Evolutionary conservation across 2,113 vertebrate species (phyloP).

Genomic region (Laticauda laticaudata): DNA sequence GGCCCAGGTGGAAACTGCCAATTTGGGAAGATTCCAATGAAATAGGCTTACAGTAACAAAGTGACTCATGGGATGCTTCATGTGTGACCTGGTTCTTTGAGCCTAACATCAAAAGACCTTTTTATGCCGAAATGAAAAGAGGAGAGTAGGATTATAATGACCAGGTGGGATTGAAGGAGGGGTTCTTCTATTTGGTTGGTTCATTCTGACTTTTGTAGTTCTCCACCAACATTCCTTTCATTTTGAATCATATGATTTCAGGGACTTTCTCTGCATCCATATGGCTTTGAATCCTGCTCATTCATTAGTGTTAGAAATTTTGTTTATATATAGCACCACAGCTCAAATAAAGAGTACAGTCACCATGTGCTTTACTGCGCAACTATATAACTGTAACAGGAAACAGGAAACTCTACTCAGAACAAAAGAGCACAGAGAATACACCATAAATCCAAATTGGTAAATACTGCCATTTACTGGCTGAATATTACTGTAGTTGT

Average conservation of each 20-base stretch:
- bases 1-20: no score
- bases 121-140: background rate
- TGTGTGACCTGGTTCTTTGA: background rate
- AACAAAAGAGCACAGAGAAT: no score
- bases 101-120: background rate
- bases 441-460: no score
- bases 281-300: background rate
- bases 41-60: background rate
- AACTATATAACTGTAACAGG: no score
- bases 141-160: background rate
- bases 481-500: no score
- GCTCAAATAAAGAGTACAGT: no score
- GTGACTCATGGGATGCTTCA: background rate
- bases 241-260: background rate
- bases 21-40: no score
- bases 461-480: no score
- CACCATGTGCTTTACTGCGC: no score
- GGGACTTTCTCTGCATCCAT: background rate
- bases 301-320: background rate
- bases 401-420: no score
- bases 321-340: no score
- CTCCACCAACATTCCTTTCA: background rate
- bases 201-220: background rate
- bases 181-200: background rate
- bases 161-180: background rate